Evolutionary conservation across 1,140 invertebrate species (phyloP).

Genomic region (Drosophila pachea): DNA sequence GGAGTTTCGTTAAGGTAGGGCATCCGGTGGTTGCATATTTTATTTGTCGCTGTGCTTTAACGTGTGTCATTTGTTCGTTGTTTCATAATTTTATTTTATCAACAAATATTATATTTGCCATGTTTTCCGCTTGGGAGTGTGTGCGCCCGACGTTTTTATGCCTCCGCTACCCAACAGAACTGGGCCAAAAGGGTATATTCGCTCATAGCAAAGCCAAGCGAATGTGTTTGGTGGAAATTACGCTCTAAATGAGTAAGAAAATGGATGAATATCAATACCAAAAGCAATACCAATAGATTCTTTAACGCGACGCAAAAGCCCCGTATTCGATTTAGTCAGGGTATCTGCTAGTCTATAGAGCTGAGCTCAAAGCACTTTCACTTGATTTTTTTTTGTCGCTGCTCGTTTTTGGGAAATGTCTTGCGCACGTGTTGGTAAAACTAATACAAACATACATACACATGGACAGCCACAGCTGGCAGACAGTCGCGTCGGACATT

Average conservation of each 20-base stretch:
- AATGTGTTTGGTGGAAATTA: too few relatives aligned
- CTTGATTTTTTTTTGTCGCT: conserved; percentile 44
- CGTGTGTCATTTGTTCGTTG: conserved; percentile 45
- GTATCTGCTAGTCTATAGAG: neutral
- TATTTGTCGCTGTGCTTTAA: conserved; percentile 48
- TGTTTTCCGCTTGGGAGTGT: conserved; percentile 46
- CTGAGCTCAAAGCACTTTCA: neutral
- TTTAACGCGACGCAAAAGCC: too few relatives aligned
- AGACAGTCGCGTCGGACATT: conserved; percentile 70
- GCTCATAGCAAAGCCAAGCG: too few relatives aligned
- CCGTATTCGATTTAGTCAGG: neutral
- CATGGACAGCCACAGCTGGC: conserved; percentile 44
- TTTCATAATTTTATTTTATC: conserved; percentile 71
- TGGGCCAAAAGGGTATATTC: neutral
- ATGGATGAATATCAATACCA: neutral
- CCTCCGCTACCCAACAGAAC: neutral
- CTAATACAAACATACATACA: conserved; percentile 41
- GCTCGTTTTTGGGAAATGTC: conserved; percentile 67
- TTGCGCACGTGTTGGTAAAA: conserved; percentile 74
- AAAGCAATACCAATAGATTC: too few relatives aligned
- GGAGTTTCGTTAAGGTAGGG: conserved; percentile 10
- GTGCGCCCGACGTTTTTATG: neutral
- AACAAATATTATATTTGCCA: conserved; percentile 72
- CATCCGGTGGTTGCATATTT: conserved; percentile 22
- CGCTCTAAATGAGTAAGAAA: too few relatives aligned